Percentiles rank a stretch among this genome's conserved stretches.
phyloP scores from a whole-genome alignment of 2,888 invertebrate species.

The Papilio demoleus region DNA sequence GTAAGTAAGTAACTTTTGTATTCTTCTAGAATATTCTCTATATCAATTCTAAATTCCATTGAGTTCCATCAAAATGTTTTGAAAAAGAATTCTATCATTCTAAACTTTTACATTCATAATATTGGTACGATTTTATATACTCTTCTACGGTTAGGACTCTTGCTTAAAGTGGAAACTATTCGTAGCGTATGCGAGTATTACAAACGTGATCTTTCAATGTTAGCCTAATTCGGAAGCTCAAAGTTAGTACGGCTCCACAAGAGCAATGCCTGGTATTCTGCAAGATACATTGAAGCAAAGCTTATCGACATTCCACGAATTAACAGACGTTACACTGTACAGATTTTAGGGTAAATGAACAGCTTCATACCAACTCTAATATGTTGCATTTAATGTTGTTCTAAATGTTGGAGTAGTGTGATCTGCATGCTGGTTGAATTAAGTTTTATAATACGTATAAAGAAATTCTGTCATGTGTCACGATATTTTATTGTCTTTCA shows the following conservation, averaged over 20 bases:
- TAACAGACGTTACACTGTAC: constrained; percentile 3
- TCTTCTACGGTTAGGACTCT: not conserved
- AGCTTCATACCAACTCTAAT: not conserved
- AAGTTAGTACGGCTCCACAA: not conserved
- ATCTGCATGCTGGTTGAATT: too few species aligned
- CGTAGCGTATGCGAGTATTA: not conserved
- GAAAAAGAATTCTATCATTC: too few species aligned
- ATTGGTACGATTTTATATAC: not conserved
- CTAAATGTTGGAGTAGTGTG: too few species aligned
- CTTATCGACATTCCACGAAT: constrained; percentile 1
- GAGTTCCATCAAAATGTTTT: too few species aligned
- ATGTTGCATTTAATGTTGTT: too few species aligned
- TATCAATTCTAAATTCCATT: too few species aligned
- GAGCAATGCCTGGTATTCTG: constrained; percentile 1
- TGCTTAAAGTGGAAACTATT: not conserved
- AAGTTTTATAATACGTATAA: too few species aligned
- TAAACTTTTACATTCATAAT: too few species aligned
- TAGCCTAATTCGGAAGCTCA: constrained; percentile 15
- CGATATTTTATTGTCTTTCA: too few species aligned
- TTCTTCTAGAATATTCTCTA: too few species aligned
- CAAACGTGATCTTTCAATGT: constrained; percentile 4
- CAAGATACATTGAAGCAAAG: constrained; percentile 5
- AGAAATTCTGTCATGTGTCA: too few species aligned
- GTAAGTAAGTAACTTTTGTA: too few species aligned
- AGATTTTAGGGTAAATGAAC: not conserved